Evolutionary conservation across 64 coral and sea anemone species (phyloP).

Genomic region (Astreopora myriophthalma): DNA sequence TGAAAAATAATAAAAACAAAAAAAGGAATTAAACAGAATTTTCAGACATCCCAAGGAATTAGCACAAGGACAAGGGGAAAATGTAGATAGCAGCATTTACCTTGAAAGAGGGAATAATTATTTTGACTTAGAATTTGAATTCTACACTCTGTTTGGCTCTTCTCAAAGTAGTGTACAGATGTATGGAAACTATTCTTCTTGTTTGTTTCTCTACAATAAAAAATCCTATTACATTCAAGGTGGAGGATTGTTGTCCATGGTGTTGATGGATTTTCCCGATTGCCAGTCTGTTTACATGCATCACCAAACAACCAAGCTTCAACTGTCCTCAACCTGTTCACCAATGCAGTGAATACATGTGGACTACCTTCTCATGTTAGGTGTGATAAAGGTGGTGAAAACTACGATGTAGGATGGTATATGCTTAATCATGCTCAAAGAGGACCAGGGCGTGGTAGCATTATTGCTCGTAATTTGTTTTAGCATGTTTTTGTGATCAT

Average conservation of each 20-base stretch:
- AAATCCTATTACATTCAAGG: conserved; percentile 2
- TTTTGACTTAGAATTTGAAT: neutral
- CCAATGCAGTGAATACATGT: conserved; percentile 5
- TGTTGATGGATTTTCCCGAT: conserved; percentile 55
- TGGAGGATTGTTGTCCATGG: conserved; percentile 71
- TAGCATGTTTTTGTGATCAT: neutral
- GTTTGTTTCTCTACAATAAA: neutral
- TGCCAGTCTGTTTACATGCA: conserved; percentile 62
- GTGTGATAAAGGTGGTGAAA: conserved; percentile 69
- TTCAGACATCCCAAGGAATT: neutral
- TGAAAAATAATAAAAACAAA: neutral
- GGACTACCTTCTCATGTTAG: conserved; percentile 46
- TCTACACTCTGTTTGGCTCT: neutral
- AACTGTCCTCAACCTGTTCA: conserved; percentile 44
- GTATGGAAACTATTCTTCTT: neutral
- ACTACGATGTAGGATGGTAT: conserved; percentile 50
- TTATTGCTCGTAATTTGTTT: conserved; percentile 44
- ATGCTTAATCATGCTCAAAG: conserved; percentile 49
- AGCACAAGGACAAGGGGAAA: neutral
- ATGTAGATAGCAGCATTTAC: neutral
- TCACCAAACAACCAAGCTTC: conserved; percentile 39
- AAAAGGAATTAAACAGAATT: neutral
- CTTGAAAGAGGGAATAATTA: neutral
- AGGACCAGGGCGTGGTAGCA: conserved; percentile 52
- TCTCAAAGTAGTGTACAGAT: neutral